Percentiles rank a stretch among this genome's conserved stretches.
Conservation (phyloP, 2,797 vertebrate species). For the Sarcoramphus papa region DNA sequence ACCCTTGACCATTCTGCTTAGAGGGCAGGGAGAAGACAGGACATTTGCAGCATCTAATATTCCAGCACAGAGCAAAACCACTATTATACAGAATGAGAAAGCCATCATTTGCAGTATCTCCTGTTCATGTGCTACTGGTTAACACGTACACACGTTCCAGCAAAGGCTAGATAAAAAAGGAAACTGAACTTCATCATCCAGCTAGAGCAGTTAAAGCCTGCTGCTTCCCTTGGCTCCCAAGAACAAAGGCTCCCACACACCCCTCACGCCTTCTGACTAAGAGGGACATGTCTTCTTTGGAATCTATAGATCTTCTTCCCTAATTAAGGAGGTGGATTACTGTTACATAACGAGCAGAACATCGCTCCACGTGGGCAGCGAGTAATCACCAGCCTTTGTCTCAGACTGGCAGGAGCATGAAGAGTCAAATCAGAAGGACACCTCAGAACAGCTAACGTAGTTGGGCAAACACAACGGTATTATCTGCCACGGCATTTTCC, state of each 20-base stretch:
- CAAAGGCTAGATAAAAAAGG: not conserved
- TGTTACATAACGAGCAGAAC: not conserved
- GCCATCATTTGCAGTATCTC: not conserved
- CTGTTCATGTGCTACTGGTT: not conserved
- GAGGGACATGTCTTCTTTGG: not conserved
- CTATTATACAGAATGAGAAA: rapidly evolving
- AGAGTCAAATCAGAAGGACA: not conserved
- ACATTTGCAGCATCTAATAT: not conserved
- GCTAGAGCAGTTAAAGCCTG: not conserved
- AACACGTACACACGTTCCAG: not conserved
- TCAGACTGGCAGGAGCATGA: not conserved
- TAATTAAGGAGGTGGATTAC: not conserved
- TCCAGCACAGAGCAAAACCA: not conserved
- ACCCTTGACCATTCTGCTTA: not conserved
- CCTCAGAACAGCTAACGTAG: rapidly evolving
- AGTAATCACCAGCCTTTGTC: not conserved
- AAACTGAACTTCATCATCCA: not conserved
- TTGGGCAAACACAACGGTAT: not conserved
- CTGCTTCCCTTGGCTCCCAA: not conserved
- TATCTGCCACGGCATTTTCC: not conserved
- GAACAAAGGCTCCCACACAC: not conserved
- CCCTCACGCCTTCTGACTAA: not conserved
- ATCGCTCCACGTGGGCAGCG: not conserved
- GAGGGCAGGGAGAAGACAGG: not conserved
- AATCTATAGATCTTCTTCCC: not conserved